Conservation (phyloP, 2,888 invertebrate species). For the Aporophyla lueneburgensis region DNA sequence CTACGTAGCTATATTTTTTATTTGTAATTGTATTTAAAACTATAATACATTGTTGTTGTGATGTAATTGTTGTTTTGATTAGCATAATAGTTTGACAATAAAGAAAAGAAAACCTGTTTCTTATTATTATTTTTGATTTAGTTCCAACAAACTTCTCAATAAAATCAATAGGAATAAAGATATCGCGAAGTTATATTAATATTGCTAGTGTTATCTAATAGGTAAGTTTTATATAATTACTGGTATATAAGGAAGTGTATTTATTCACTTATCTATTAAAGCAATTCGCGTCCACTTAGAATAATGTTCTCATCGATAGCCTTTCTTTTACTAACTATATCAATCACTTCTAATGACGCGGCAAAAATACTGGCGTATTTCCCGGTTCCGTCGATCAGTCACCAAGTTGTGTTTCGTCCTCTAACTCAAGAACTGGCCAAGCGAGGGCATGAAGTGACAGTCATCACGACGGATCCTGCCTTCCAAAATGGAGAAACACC, state of each 20-base stretch:
- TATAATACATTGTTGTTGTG: not conserved
- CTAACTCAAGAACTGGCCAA: constrained; percentile 77
- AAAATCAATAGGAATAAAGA: not conserved
- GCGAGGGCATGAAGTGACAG: constrained; percentile 81
- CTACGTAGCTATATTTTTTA: not conserved
- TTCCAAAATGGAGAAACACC: constrained; percentile 66
- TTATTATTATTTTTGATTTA: not conserved
- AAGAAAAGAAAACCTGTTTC: not conserved
- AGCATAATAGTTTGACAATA: not conserved
- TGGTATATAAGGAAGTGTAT: constrained; percentile 10
- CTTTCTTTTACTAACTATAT: constrained; percentile 12
- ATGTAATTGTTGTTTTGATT: not conserved
- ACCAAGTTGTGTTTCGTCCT: constrained; percentile 79
- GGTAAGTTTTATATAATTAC: not conserved
- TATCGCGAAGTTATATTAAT: not conserved
- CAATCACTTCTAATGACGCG: constrained; percentile 41
- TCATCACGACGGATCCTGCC: constrained; percentile 79
- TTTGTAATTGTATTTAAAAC: not conserved
- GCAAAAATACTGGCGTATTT: constrained; percentile 77
- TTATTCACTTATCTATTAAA: constrained; percentile 15
- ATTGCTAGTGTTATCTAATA: not conserved
- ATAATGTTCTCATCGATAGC: constrained; percentile 5
- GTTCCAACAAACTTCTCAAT: not conserved
- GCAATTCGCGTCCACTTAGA: not conserved
- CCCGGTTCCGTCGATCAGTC: constrained; percentile 80